Conservation (phyloP, 2,113 vertebrate species). For the Opisthocomus hoazin region DNA sequence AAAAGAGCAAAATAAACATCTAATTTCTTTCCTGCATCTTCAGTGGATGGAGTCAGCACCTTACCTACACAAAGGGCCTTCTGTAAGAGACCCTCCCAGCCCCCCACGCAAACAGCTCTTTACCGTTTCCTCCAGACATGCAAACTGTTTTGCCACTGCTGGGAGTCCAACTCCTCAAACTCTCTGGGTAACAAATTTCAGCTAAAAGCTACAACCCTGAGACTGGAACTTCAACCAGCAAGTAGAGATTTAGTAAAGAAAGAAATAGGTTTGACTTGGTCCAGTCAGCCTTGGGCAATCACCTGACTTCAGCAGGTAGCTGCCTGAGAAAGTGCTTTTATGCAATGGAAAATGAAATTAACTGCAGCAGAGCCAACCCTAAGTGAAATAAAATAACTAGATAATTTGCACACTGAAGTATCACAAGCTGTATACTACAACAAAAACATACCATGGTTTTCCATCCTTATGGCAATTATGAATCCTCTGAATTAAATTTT, state of each 20-base stretch:
- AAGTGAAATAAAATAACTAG: not conserved
- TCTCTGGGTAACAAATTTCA: not conserved
- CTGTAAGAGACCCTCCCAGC: not conserved
- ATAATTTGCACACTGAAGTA: accelerated
- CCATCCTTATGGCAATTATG: not conserved
- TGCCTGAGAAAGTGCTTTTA: not conserved
- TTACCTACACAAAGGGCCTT: accelerated
- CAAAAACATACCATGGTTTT: not conserved
- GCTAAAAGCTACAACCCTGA: not conserved
- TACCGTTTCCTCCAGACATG: not conserved
- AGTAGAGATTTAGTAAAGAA: not conserved
- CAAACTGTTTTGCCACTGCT: not conserved
- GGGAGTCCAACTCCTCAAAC: not conserved
- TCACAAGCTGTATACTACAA: not conserved
- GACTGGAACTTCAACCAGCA: not conserved
- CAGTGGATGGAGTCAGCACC: not conserved
- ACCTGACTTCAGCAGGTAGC: not conserved
- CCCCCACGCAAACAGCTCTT: not conserved
- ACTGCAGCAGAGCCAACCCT: not conserved
- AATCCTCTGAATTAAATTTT: not conserved
- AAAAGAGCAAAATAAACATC: not conserved
- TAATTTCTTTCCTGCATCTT: not conserved
- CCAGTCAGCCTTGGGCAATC: not conserved
- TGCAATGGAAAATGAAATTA: not conserved
- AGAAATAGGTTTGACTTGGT: not conserved